Evolutionary conservation across 2,113 vertebrate genomes (phyloP).

Genomic region (Electrona antarctica): DNA sequence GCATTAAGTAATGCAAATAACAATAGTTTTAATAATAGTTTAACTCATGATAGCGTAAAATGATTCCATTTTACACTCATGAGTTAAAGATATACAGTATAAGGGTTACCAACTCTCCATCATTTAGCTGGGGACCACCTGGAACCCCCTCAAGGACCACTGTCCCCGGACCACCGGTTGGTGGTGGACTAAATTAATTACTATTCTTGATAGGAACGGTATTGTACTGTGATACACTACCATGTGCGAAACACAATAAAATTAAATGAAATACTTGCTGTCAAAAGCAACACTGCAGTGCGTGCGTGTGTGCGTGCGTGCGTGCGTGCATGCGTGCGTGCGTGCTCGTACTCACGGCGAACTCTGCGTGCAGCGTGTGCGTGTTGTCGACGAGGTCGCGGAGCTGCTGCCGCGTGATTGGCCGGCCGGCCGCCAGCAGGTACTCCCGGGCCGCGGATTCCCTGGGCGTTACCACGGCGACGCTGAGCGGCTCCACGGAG

Average conservation of each 20-base stretch:
- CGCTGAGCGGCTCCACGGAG: slow-evolving; percentile 84
- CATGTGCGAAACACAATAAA: background rate
- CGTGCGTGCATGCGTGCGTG: background rate
- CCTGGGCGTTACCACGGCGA: slow-evolving; percentile 83
- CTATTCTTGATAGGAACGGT: too few relatives aligned
- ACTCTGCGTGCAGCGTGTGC: slow-evolving; percentile 90
- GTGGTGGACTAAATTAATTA: too few relatives aligned
- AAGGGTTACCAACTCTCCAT: too few relatives aligned
- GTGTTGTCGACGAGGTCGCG: slow-evolving; percentile 80
- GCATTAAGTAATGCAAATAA: too few relatives aligned
- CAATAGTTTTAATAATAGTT: too few relatives aligned
- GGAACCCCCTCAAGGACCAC: too few relatives aligned
- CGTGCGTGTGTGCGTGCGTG: background rate
- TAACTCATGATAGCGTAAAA: too few relatives aligned
- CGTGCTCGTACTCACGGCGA: slow-evolving; percentile 79
- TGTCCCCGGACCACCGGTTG: too few relatives aligned
- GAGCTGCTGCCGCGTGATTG: slow-evolving; percentile 86
- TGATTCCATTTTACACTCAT: too few relatives aligned
- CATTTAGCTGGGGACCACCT: too few relatives aligned
- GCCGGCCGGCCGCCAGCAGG: slow-evolving; percentile 85
- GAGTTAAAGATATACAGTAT: too few relatives aligned
- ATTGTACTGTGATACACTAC: too few relatives aligned
- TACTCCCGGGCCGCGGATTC: slow-evolving; percentile 90
- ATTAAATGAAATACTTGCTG: background rate
- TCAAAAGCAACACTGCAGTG: background rate